Evolutionary conservation across 2,888 invertebrate genomes (phyloP), one percentile per base, ranked within the genome.

Genomic region (Corythucha ciliata): DNA sequence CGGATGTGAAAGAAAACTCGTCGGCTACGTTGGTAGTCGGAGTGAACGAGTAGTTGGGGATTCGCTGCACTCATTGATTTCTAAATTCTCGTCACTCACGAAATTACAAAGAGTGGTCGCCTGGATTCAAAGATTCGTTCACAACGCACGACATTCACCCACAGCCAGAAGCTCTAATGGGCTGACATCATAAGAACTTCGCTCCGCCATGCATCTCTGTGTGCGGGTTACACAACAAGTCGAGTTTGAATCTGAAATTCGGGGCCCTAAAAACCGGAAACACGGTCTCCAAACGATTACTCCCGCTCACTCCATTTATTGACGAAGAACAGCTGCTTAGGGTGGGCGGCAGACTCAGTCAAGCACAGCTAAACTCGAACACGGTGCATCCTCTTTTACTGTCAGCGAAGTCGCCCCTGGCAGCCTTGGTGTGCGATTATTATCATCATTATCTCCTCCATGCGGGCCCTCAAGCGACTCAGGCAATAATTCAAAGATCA

Each of bases 331-430:
- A 29, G 8, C 8, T 29, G 8, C 8, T 29, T 10, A 27, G 53
- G 18, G 56, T 57, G 6, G 56, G 56, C 36, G 54, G 54, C 8
- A 34, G 51, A 2, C 20, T 56, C 3, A 25, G 24, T 4, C 45
- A 54, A 7, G 21, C 54, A 24, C n/a, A 12, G 5, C 10, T 56
- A 2, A 7, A 25, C 2, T 26, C 27, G 21, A 10, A 44, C 10
- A n/a, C 21, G 2, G 51, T 48, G 24, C 48, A 47, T 21, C 54
- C 54, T 3, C 37, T 56, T 0, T 18, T 56, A 8, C 20, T 55
- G n/a, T 46, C 52, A 10, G 40, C 29, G 25, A 10, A 22, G 1
- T 27, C 22, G 24, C 50, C 34, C 12, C 21, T 56, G 12, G 26
- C 54, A 1, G 10, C 20, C 2, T 20, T 53, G 5, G 10, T 53